Evolutionary conservation across 37 sponge, comb jelly and placozoan species (phyloP).

Genomic region (Halisarca cf. caerulea): DNA sequence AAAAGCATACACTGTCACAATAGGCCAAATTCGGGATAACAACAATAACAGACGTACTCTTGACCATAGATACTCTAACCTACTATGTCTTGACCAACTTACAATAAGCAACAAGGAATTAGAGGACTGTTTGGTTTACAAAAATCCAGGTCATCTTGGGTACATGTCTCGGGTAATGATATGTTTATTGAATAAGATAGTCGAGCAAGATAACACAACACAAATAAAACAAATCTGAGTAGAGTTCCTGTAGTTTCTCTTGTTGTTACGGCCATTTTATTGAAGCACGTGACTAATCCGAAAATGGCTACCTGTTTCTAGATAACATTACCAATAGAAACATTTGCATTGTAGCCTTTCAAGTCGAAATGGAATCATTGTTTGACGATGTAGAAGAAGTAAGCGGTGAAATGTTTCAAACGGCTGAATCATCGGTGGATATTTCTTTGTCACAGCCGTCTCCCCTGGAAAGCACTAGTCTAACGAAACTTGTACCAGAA

Average conservation of each 20-base stretch:
- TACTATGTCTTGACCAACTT: not conserved
- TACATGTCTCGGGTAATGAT: conserved; percentile 19
- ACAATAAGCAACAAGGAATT: conserved; percentile 75
- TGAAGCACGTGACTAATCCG: not conserved
- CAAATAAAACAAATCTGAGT: not conserved
- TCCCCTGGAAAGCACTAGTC: not conserved
- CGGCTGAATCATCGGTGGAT: not conserved
- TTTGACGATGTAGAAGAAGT: conserved; percentile 13
- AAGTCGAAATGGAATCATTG: not conserved
- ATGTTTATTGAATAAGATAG: not conserved
- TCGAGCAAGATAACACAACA: not conserved
- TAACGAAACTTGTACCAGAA: conserved; percentile 39
- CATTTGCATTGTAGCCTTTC: not conserved
- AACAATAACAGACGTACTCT: too few species aligned
- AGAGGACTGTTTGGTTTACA: conserved; percentile 46
- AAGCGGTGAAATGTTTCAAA: not conserved
- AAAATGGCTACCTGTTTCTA: not conserved
- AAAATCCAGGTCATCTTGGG: conserved; percentile 11
- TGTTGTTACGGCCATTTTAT: not conserved
- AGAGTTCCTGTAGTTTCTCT: too few species aligned
- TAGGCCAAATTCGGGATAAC: too few species aligned
- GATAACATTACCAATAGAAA: too few species aligned
- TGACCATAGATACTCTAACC: not conserved
- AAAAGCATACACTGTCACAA: too few species aligned
- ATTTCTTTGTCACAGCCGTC: not conserved